Evolutionary conservation across 1,140 invertebrate genomes (phyloP).

Genomic region (Babylonia areolata): DNA sequence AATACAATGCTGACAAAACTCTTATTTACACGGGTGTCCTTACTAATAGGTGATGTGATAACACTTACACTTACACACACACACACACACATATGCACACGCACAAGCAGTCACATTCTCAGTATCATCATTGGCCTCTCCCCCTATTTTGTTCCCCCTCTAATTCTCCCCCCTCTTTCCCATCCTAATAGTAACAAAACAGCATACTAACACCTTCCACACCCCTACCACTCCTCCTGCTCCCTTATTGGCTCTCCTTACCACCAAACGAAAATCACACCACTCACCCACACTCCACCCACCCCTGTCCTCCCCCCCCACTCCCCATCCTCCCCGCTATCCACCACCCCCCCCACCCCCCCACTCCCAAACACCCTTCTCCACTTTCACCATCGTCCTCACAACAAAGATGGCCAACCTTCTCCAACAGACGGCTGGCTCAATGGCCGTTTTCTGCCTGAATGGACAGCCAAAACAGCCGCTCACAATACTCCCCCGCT

Average conservation of each 20-base stretch:
- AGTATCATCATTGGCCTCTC: too few species aligned
- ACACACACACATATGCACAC: too few species aligned
- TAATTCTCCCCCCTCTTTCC: not conserved
- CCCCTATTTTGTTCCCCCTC: too few species aligned
- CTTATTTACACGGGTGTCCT: too few species aligned
- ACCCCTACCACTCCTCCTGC: too few species aligned
- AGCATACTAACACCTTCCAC: too few species aligned
- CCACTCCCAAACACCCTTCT: not conserved
- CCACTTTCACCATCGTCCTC: not conserved
- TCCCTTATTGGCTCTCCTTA: too few species aligned
- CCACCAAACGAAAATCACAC: too few species aligned
- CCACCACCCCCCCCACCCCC: not conserved
- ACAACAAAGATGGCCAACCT: not conserved
- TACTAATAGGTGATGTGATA: too few species aligned
- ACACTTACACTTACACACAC: too few species aligned
- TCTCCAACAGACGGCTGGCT: not conserved
- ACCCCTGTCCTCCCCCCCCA: not conserved
- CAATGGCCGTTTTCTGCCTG: slow-evolving; percentile 10
- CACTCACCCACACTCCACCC: not conserved
- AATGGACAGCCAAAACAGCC: not conserved
- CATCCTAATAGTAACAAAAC: not conserved
- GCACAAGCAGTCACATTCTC: too few species aligned
- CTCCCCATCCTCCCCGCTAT: not conserved
- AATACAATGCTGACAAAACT: too few species aligned
- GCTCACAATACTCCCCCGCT: not conserved